Evolutionary conservation across 1,140 invertebrate species (phyloP).

Genomic region (Gonatopus flavifemur): DNA sequence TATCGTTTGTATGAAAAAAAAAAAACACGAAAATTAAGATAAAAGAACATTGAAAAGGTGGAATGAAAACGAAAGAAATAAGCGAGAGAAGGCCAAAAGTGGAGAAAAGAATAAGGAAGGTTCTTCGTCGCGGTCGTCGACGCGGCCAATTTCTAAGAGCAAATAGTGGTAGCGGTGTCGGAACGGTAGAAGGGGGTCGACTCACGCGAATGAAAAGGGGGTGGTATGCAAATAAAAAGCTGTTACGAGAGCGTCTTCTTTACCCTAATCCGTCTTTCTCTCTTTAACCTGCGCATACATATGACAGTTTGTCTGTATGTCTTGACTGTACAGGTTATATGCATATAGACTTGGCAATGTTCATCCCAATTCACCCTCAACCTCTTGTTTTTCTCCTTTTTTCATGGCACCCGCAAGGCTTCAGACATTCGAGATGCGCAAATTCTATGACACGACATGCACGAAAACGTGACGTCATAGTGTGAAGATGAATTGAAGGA

Average conservation of each 20-base stretch:
- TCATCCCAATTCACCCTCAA: constrained; percentile 26
- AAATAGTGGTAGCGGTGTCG: constrained; percentile 55
- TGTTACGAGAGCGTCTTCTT: constrained; percentile 48
- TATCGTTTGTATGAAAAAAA: too few relatives aligned
- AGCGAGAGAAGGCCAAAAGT: not conserved
- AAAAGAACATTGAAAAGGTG: constrained; percentile 18
- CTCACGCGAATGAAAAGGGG: constrained; percentile 29
- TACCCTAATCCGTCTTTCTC: constrained; percentile 23
- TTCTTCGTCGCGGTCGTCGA: constrained; percentile 38
- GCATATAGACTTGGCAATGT: too few relatives aligned
- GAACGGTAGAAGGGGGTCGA: constrained; percentile 38
- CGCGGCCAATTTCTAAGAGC: constrained; percentile 59
- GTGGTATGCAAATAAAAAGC: constrained; percentile 59
- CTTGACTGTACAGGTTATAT: too few relatives aligned
- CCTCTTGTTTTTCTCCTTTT: constrained; percentile 17
- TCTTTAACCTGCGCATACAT: too few relatives aligned
- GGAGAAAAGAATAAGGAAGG: constrained; percentile 21
- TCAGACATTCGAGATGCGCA: constrained; percentile 32
- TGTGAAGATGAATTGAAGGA: too few relatives aligned
- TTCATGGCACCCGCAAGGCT: constrained; percentile 28
- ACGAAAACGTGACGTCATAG: too few relatives aligned
- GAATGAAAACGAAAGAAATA: constrained; percentile 18
- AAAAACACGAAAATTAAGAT: constrained; percentile 21
- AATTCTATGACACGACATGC: constrained; percentile 32
- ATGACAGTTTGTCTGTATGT: too few relatives aligned